Percentiles rank a stretch among this genome's conserved stretches.
phyloP scores from a whole-genome alignment of 2,797 vertebrate species.

The Florisuga fusca region DNA sequence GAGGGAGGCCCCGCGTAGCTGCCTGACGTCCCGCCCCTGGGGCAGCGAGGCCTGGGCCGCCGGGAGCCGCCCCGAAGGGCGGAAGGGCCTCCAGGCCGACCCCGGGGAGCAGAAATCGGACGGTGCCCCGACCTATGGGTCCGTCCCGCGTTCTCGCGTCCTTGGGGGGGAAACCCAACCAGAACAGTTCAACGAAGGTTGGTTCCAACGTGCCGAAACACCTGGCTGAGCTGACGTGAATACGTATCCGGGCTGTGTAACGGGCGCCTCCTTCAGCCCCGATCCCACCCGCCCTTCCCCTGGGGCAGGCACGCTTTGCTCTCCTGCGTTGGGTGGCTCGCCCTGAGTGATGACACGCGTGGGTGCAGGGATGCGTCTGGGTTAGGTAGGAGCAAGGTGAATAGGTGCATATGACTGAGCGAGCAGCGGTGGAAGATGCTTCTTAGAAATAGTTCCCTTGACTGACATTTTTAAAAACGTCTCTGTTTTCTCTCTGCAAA shows the following conservation, averaged over 20 bases:
- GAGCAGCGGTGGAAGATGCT: fast-evolving
- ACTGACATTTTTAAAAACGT: neutral
- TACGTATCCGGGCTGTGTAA: fast-evolving
- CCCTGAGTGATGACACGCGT: fast-evolving
- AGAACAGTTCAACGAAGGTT: fast-evolving
- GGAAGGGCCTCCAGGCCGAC: neutral
- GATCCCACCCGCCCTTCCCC: fast-evolving
- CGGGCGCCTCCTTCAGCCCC: fast-evolving
- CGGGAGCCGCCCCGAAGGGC: neutral
- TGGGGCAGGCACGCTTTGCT: fast-evolving
- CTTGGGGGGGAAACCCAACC: neutral
- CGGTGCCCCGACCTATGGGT: fast-evolving
- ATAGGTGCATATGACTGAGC: fast-evolving
- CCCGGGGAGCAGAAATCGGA: no score
- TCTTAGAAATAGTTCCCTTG: no score
- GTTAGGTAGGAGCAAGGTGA: neutral
- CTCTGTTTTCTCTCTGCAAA: fast-evolving
- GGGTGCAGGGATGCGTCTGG: fast-evolving
- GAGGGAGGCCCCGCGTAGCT: neutral
- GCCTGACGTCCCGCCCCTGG: neutral
- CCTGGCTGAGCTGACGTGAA: neutral
- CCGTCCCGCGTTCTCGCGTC: no score
- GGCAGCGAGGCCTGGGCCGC: neutral
- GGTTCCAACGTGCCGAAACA: neutral
- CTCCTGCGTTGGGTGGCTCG: neutral